Conservation (phyloP, 2,797 vertebrate genomes). For the Pipistrellus kuhlii region DNA sequence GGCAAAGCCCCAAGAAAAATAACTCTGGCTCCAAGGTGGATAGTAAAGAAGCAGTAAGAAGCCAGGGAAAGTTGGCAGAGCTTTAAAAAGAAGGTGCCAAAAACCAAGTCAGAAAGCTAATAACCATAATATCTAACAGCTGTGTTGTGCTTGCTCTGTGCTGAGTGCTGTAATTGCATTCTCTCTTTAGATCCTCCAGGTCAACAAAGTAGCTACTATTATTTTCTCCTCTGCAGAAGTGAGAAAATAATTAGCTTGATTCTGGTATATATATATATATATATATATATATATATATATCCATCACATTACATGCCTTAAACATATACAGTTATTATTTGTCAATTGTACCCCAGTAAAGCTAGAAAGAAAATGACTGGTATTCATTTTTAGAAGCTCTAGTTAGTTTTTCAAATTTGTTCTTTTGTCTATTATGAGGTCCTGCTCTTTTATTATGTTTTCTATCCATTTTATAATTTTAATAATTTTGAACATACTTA, state of each 20-base stretch:
- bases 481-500: background rate
- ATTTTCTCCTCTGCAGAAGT: background rate
- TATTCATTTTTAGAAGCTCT: background rate
- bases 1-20: conserved; percentile 35
- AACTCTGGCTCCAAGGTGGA: background rate
- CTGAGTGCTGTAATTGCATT: background rate
- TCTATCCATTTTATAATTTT: background rate
- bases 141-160: background rate
- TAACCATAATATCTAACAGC: background rate
- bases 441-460: background rate
- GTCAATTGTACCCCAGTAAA: background rate
- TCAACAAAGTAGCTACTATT: background rate
- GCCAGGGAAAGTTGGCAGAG: conserved; percentile 1
- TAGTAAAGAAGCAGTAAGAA: background rate
- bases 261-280: background rate
- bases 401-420: background rate
- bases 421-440: background rate
- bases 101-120: background rate
- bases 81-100: conserved; percentile 34
- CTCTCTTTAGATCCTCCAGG: background rate
- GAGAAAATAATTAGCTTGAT: background rate
- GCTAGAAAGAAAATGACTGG: background rate
- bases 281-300: background rate
- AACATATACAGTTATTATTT: background rate
- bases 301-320: background rate